These are phyloP conservation scores for Procavia capensis DNA, from an alignment of 2,113 vertebrate species.

Conservation along the genomic window DNA sequence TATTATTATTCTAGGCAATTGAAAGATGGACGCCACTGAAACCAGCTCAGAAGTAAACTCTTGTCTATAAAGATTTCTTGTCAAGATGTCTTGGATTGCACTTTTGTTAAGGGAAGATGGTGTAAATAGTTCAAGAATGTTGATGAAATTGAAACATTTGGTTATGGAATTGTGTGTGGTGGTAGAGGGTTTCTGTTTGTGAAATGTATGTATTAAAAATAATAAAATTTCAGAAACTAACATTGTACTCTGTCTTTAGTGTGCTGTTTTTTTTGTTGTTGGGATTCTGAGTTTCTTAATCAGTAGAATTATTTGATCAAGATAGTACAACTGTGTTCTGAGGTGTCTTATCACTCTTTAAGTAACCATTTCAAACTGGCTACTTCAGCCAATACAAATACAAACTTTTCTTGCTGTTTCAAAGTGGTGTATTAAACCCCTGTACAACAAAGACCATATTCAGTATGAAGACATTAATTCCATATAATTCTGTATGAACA, in stretches of 20 bases:
- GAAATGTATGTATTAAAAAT: constrained; percentile 89
- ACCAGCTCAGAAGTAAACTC: constrained; percentile 69
- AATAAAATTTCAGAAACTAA: constrained; percentile 87
- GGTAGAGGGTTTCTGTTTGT: constrained; percentile 89
- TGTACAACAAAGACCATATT: neutral
- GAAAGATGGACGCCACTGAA: constrained; percentile 78
- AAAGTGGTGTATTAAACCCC: neutral
- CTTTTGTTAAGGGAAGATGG: constrained; percentile 87
- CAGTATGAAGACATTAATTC: neutral
- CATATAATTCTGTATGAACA: neutral
- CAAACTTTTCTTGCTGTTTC: neutral
- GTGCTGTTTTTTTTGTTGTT: constrained; percentile 41
- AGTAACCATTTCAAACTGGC: neutral
- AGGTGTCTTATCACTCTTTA: neutral
- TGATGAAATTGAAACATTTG: constrained; percentile 86
- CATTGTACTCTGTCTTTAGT: constrained; percentile 56
- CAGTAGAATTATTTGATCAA: constrained; percentile 4
- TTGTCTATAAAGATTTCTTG: constrained; percentile 83
- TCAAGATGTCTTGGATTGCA: constrained; percentile 87
- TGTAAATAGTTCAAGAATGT: constrained; percentile 90
- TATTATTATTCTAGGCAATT: constrained; percentile 74
- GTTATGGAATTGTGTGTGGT: constrained; percentile 86
- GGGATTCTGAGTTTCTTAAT: neutral
- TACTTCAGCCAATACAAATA: neutral
- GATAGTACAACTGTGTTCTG: neutral